Base-by-base conservation (phyloP, 2,113 vertebrate genomes). In the Lathamus discolor region DNA sequence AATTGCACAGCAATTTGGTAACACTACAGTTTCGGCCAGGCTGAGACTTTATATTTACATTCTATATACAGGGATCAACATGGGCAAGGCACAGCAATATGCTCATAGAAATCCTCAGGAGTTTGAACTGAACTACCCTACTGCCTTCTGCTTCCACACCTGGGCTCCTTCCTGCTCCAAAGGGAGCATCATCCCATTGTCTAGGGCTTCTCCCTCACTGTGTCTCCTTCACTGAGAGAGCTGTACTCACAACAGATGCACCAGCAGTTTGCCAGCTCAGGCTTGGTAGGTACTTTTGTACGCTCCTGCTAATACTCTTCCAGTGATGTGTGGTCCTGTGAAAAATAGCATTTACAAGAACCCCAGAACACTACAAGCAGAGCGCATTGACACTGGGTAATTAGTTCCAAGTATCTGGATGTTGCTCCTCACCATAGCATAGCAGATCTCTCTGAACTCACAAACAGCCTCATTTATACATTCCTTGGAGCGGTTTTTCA, bases 401-500 rank as follows among this genome's bases (percentile, higher is more conserved):
- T 95, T 93, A 92, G 82, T 91, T 87, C 44, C 0, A 4, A 92
- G 64, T 35, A 76, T 94, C 93, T 93, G 91, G 70, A 82, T 91
- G 67, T 69, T 80, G 72, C 55, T 73, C 79, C 48, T 68, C 35
- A 51, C 5, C 43, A 69, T 11, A 77, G 72, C 4, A 3, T 1
- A 80, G 67, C 49, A 37, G 62, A 57, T 69, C 72, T 43, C 92
- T 79, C 75, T 90, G 78, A 94, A 91, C 78, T 92, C 89, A 87
- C n/a, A 17, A 51, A 62, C 62, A 59, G 48, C 91, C 66, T 92
- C 82, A 92, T 88, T 91, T 92, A 89, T 52, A 54, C 86, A 62
- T 78, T 89, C 78, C 91, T 96, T 72, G 70, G 81, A 95, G 94
- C 93, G 75, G 41, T 41, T 90, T 73, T 80, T 44, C 89, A 49